Evolutionary conservation across 1,140 invertebrate species (phyloP), one percentile per base, ranked within the genome.

Genomic region (Drosophila teissieri): DNA sequence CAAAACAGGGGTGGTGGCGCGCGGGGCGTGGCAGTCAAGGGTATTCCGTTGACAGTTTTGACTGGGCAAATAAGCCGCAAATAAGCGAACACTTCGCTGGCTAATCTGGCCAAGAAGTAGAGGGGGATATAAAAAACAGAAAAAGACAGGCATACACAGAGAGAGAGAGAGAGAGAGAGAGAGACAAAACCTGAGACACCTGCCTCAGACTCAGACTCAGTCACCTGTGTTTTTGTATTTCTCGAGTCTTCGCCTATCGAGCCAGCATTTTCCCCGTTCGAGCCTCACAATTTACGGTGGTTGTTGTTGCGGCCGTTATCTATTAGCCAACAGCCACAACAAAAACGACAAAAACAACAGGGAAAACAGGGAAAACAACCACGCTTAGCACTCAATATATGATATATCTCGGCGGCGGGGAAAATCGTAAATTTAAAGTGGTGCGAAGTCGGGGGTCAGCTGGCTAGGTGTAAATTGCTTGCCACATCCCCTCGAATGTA

Each of bases 271-370:
- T 70, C 64, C 49, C 64, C 39, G 17, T 70, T 69, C 17, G 64
- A 56, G 73, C 72, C 73, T 52, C 61, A 51, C 52, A 74, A 39
- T 73, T 62, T 56, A 70, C 48, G 67, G 68, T 69, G 62, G 49
- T 70, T 34, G 51, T 69, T 69, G 67, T 36, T 31, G 46, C 46
- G 52, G 34, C 46, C 54, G 70, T 58, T 65, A 75, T 75, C 73
- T 75, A 75, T 75, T 75, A 75, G 53, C 61, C 39, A 75, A 73
- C 58, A 54, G 68, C 70, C 48, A n/a, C 46, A 1, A 8, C 17
- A 10, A 45, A 42, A 65, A 19, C 14, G 24, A 17, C 24, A 56
- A 63, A 31, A 31, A 39, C 56, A 61, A n/a, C 12, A 31, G 6
- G 11, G 37, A 51, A 48, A 44, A 40, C 27, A 67, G 11, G 11